These are phyloP conservation scores for Anastatus disparis DNA, from an alignment of 1,140 invertebrate genomes.

Conservation along the genomic window DNA sequence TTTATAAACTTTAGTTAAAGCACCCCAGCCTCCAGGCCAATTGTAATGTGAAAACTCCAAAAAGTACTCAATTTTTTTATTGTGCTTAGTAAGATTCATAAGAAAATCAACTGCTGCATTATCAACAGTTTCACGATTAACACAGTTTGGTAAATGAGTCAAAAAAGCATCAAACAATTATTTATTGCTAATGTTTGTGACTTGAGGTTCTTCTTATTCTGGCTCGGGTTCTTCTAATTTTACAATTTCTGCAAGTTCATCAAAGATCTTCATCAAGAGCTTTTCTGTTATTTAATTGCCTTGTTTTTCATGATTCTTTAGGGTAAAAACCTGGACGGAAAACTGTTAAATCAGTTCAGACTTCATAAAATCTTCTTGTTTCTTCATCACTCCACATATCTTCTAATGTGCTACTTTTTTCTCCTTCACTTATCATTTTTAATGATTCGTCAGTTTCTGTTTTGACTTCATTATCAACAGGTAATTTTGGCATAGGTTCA, in stretches of 20 bases:
- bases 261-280: slow-evolving; percentile 81
- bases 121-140: slow-evolving; percentile 96
- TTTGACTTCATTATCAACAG: slow-evolving; percentile 64
- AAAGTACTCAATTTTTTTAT: slow-evolving; percentile 86
- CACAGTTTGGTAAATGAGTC: slow-evolving; percentile 89
- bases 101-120: slow-evolving; percentile 96
- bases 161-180: slow-evolving; percentile 85
- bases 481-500: slow-evolving; percentile 78
- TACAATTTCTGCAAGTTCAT: slow-evolving; percentile 78
- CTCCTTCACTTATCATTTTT: slow-evolving; percentile 65
- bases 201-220: slow-evolving; percentile 64
- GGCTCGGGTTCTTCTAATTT: slow-evolving; percentile 61
- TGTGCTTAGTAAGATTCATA: slow-evolving; percentile 93
- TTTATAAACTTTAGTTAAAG: slow-evolving; percentile 75
- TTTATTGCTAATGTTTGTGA: slow-evolving; percentile 68
- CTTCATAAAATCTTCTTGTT: slow-evolving; percentile 92
- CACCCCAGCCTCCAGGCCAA: slow-evolving; percentile 77
- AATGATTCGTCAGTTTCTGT: slow-evolving; percentile 60
- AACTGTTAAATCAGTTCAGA: slow-evolving; percentile 91
- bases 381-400: slow-evolving; percentile 94
- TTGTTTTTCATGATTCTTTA: slow-evolving; percentile 70
- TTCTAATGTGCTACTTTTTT: slow-evolving; percentile 62
- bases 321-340: slow-evolving; percentile 85
- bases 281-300: slow-evolving; percentile 76
- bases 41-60: slow-evolving; percentile 73